These are phyloP conservation scores for Rhinoptilus africanus DNA, from an alignment of 2,113 vertebrate species.

Conservation along the genomic window DNA sequence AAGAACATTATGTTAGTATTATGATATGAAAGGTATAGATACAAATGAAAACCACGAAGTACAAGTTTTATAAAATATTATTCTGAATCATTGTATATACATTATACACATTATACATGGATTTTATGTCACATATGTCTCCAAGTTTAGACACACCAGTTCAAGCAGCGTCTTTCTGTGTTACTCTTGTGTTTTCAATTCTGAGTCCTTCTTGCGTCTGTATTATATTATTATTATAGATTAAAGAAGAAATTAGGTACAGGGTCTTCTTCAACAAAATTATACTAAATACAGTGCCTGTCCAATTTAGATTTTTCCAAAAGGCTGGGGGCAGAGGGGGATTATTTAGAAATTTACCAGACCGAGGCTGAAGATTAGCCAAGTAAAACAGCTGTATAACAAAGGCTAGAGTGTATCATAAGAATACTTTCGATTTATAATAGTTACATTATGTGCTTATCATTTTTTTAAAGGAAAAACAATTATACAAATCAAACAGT, in stretches of 20 bases:
- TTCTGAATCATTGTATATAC: background rate
- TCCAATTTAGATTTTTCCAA: background rate
- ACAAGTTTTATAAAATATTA: constrained; percentile 4
- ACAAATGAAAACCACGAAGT: background rate
- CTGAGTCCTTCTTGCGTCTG: background rate
- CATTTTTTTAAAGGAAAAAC: background rate
- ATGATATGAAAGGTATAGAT: background rate
- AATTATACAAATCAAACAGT: background rate
- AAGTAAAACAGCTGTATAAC: background rate
- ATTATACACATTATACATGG: background rate
- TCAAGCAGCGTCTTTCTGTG: background rate
- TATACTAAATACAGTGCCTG: background rate
- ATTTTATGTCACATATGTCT: background rate
- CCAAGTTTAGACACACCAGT: background rate
- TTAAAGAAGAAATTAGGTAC: background rate
- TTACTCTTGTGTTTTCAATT: background rate
- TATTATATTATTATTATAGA: background rate
- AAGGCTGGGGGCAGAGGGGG: background rate
- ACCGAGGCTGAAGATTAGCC: background rate
- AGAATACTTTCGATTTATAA: background rate
- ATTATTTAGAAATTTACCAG: background rate
- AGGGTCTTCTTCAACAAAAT: background rate
- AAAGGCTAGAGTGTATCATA: background rate
- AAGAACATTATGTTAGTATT: background rate
- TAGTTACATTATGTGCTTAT: background rate